Evolutionary conservation across 1,140 invertebrate genomes (phyloP), one percentile per base, ranked within the genome.

Genomic region (Thrips palmi): DNA sequence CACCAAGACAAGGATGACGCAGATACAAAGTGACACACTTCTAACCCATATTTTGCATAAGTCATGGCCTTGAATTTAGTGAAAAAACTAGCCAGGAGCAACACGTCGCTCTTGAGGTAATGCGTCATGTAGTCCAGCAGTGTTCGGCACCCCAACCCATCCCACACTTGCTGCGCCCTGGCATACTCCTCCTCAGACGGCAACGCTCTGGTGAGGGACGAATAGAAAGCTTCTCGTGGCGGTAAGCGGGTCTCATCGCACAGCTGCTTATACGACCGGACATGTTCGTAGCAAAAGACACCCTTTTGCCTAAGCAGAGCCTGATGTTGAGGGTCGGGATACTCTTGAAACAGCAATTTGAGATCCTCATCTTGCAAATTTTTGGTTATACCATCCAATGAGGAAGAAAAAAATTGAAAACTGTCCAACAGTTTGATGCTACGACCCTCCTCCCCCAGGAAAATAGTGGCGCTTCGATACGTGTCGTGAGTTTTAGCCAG

Each of bases 101-200:
- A 33, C 33, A 60, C 53, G 44, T 60, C 56, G 15, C 51, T 55
- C 54, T 57, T 59, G 19, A 59, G 35, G 49, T 60, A 62, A 10
- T 57, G 35, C 43, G 59, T 48, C 10, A 48, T 51, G 45, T 60
- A 63, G 40, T 60, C 49, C 4, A 45, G 41, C 41, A 60, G 48
- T 38, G 45, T 56, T 17, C 42, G 19, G 41, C 53, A 52, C 4
- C 47, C 32, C 43, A 61, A 60, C 19, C 39, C 37, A 20, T 49
- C 11, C 56, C 56, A 64, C 22, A 59, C 49, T 20, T 51, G 47
- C 37, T 49, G 24, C 14, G 54, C 55, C 50, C 53, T 48, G 19
- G 47, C 27, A 45, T 60, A 60, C 31, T 65, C 51, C n/a, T n/a
- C n/a, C 35, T 49, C 34, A 5, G 42, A 46, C 8, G 58, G 47